phyloP scores from a whole-genome alignment of 2,113 vertebrate genomes.

The Neomonachus schauinslandi region DNA sequence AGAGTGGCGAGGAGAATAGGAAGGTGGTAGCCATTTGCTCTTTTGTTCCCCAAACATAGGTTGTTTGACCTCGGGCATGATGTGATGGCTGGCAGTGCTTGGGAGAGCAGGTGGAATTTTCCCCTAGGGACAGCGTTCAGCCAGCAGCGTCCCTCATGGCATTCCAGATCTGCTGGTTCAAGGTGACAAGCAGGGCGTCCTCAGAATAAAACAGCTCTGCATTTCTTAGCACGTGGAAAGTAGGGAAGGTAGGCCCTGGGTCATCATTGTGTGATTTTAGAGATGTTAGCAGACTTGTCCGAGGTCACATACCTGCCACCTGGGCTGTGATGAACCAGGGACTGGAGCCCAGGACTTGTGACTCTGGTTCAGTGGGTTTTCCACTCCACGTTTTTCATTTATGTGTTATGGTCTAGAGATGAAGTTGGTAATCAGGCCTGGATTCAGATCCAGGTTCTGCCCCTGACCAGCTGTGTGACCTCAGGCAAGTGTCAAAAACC shows the following conservation, averaged over 20 bases:
- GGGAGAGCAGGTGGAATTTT: background rate
- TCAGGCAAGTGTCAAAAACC: background rate
- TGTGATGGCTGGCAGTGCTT: background rate
- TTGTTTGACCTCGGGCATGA: background rate
- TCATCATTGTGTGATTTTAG: background rate
- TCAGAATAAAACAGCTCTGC: background rate
- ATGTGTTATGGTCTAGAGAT: too few relatives aligned
- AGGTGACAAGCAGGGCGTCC: background rate
- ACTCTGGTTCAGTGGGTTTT: background rate
- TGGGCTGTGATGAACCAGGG: background rate
- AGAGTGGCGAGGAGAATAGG: background rate
- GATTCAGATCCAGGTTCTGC: background rate
- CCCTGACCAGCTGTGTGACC: background rate
- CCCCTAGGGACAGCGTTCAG: background rate
- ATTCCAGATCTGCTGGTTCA: background rate
- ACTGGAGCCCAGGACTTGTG: background rate
- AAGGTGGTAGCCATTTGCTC: background rate
- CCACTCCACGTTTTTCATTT: background rate
- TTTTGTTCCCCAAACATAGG: background rate
- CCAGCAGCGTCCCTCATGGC: background rate
- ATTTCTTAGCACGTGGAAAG: background rate
- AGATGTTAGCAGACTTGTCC: background rate
- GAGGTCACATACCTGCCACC: background rate
- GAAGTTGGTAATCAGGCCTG: background rate
- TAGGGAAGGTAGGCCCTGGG: background rate